These are phyloP conservation scores for Epinephelus coioides DNA, from an alignment of 2,797 vertebrate genomes.

Conservation along the genomic window DNA sequence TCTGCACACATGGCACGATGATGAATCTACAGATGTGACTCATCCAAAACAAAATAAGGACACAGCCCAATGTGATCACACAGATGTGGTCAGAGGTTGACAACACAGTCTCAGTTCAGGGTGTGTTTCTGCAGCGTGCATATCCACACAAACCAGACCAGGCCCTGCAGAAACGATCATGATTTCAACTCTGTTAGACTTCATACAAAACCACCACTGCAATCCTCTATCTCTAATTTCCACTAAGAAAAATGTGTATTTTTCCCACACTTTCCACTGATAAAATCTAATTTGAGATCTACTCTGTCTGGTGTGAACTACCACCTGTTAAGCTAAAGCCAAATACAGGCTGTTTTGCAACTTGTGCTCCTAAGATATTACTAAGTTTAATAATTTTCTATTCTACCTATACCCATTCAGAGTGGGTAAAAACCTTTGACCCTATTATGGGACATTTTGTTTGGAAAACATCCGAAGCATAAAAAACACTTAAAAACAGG, in stretches of 20 bases:
- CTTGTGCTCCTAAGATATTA: not conserved
- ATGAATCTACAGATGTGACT: not conserved
- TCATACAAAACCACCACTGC: no score
- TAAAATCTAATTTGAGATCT: no score
- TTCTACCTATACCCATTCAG: not conserved
- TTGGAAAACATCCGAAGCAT: no score
- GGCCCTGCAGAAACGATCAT: no score
- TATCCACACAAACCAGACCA: not conserved
- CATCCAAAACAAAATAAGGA: not conserved
- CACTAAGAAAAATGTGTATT: no score
- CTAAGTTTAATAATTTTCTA: not conserved
- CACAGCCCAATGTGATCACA: not conserved
- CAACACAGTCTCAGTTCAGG: not conserved
- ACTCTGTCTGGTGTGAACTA: no score
- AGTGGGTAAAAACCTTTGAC: not conserved
- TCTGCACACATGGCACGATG: not conserved
- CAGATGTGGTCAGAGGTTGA: not conserved
- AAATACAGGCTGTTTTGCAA: no score
- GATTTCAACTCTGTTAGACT: no score
- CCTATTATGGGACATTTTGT: not conserved
- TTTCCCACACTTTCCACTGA: no score
- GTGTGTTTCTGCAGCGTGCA: not conserved
- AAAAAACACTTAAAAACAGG: conserved; percentile 1
- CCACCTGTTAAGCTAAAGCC: no score
- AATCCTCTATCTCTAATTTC: no score